Evolutionary conservation across 2,888 invertebrate genomes (phyloP).

Genomic region (Linnaemya vulpina): DNA sequence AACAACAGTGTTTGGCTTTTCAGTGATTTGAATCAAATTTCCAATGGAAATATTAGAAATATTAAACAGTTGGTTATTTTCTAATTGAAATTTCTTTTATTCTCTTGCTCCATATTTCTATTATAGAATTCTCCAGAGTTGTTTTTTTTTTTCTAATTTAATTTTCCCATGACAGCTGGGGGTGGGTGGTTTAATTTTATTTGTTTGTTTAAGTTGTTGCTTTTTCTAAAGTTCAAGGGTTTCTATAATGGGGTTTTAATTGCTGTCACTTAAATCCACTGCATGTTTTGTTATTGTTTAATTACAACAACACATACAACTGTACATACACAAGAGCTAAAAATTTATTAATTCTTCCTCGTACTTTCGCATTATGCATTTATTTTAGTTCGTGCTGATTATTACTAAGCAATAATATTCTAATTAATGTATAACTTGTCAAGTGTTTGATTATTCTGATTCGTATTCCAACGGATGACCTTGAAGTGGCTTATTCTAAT

Average conservation of each 20-base stretch:
- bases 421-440: not conserved
- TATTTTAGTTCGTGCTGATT: no score
- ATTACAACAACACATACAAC: constrained; percentile 2
- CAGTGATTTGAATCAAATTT: constrained; percentile 5
- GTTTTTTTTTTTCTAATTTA: no score
- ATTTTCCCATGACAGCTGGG: not conserved
- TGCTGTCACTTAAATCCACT: constrained; percentile 10
- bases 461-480: no score
- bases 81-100: not conserved
- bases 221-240: constrained; percentile 29
- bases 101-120: not conserved
- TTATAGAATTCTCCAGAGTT: not conserved
- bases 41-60: not conserved
- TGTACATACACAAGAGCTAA: not conserved
- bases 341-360: not conserved
- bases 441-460: no score
- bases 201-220: not conserved
- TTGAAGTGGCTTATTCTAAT: no score
- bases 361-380: no score
- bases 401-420: no score
- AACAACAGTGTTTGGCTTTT: not conserved
- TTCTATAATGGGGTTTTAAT: constrained; percentile 6
- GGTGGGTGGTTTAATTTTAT: constrained; percentile 6
- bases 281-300: constrained; percentile 1
- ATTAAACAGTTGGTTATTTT: not conserved